phyloP scores from a whole-genome alignment of 2,113 vertebrate species.

The Pseudolaguvia tuberculata region DNA sequence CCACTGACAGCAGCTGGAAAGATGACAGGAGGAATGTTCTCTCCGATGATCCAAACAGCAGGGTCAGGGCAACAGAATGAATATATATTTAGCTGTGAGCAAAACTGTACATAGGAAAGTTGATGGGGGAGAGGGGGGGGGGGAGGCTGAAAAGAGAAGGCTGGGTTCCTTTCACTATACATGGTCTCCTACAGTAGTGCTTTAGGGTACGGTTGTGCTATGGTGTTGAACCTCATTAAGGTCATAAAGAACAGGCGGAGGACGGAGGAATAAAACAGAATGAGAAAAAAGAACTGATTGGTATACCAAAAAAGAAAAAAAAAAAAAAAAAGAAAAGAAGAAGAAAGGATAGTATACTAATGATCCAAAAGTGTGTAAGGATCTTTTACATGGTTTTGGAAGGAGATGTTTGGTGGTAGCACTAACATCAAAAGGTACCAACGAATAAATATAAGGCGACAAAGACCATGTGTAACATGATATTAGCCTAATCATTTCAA shows the following conservation, averaged over 20 bases:
- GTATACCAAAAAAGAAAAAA: neutral
- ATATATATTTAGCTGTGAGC: constrained; percentile 33
- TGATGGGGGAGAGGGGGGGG: neutral
- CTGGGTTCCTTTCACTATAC: neutral
- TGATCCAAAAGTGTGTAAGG: neutral
- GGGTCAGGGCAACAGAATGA: constrained; percentile 16
- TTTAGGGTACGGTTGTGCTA: constrained; percentile 29
- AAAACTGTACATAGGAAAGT: constrained; percentile 8
- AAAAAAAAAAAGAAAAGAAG: neutral
- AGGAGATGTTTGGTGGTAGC: no score
- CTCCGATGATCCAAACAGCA: constrained; percentile 28
- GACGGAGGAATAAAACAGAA: neutral
- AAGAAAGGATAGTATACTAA: neutral
- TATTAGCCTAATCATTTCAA: no score
- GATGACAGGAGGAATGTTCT: constrained; percentile 23
- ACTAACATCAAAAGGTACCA: no score
- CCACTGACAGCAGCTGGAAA: constrained; percentile 27
- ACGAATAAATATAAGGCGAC: no score
- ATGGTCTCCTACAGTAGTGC: constrained; percentile 4
- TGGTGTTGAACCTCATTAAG: constrained; percentile 24
- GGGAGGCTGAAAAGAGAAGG: neutral
- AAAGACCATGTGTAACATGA: no score
- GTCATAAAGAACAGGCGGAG: constrained; percentile 6
- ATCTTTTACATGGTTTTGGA: no score
- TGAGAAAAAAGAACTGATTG: neutral